Conservation (phyloP, 1,140 invertebrate species). For the Pararge aegeria region DNA sequence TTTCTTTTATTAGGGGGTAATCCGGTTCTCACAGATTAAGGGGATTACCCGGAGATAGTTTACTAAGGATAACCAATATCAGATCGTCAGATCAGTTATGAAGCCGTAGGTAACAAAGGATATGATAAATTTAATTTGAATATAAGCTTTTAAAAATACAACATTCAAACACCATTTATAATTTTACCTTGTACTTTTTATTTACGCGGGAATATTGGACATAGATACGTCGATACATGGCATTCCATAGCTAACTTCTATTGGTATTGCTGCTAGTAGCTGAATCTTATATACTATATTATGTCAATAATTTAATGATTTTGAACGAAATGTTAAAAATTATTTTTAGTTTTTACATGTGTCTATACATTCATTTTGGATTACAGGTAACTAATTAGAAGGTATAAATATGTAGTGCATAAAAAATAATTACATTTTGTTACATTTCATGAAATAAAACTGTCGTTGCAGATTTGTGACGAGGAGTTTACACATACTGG, state of each 20-base stretch:
- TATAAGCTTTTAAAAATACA: neutral
- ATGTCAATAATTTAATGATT: constrained; percentile 8
- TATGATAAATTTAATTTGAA: no score
- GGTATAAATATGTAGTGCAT: neutral
- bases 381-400: constrained; percentile 10
- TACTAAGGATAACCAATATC: no score
- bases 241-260: neutral
- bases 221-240: neutral
- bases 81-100: no score
- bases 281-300: no score
- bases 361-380: constrained; percentile 13
- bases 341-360: constrained; percentile 13
- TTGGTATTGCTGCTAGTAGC: neutral
- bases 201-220: neutral
- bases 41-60: no score
- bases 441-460: no score
- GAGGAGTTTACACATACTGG: constrained; percentile 44
- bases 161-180: neutral
- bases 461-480: constrained; percentile 46
- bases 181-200: neutral
- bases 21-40: no score
- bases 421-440: no score
- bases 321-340: constrained; percentile 6
- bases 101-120: no score
- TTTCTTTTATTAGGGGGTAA: no score